Percentiles rank a stretch among this genome's conserved stretches.
Evolutionary conservation across 1,140 invertebrate species (phyloP).

Genomic region (Antheraea mylitta): DNA sequence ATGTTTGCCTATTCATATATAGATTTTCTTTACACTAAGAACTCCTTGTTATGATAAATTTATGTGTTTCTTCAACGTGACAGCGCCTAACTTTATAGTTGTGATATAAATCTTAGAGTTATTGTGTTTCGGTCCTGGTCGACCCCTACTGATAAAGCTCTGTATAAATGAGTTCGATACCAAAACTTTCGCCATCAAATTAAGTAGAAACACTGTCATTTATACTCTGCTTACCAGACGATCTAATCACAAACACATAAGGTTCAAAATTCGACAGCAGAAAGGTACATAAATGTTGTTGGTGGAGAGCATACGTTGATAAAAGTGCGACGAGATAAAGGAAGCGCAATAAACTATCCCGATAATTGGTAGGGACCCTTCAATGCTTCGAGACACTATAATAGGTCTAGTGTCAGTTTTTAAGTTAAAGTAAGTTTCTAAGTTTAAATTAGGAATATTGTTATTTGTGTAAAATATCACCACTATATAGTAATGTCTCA

Average conservation of each 20-base stretch:
- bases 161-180: conserved; percentile 64
- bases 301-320: conserved; percentile 46
- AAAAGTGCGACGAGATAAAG: conserved; percentile 47
- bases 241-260: conserved; percentile 20
- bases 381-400: conserved; percentile 30
- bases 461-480: too few species aligned
- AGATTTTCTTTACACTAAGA: neutral
- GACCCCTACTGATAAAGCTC: conserved; percentile 51
- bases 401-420: neutral
- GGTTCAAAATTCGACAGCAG: conserved; percentile 22
- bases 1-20: too few species aligned
- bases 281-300: conserved; percentile 11
- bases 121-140: conserved; percentile 47
- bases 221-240: neutral
- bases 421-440: neutral
- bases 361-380: conserved; percentile 55
- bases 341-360: conserved; percentile 55
- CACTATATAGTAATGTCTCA: too few species aligned
- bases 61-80: neutral
- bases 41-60: neutral
- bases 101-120: conserved; percentile 49
- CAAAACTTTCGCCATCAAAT: conserved; percentile 67
- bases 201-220: conserved; percentile 51
- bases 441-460: too few species aligned
- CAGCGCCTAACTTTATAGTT: conserved; percentile 8